phyloP scores from a whole-genome alignment of 2,888 invertebrate species.

The Ceriagrion tenellum region DNA sequence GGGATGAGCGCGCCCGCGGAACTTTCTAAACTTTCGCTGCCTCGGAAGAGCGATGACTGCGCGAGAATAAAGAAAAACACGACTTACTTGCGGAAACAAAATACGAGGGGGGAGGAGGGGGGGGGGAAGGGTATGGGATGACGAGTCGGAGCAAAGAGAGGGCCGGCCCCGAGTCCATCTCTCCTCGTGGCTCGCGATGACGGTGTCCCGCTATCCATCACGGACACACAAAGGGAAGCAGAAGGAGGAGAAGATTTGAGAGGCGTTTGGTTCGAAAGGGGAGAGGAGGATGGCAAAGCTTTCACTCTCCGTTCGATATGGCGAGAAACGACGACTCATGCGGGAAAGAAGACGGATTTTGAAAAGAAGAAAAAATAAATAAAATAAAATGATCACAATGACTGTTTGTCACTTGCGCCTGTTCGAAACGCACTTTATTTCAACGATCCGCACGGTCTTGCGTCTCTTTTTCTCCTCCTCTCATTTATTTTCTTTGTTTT shows the following conservation, averaged over 20 bases:
- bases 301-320: constrained; percentile 36
- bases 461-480: not conserved
- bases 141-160: not conserved
- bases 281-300: not conserved
- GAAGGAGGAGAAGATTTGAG: not conserved
- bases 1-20: not conserved
- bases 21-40: constrained; percentile 63
- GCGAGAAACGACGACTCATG: not conserved
- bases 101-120: not conserved
- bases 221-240: not conserved
- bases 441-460: not conserved
- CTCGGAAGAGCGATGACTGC: constrained; percentile 44
- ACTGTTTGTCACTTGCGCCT: not conserved
- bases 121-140: not conserved
- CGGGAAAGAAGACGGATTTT: not conserved
- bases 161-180: not conserved
- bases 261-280: too few species aligned
- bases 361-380: too few species aligned
- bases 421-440: constrained; percentile 21
- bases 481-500: not conserved
- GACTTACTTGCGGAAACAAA: constrained; percentile 55
- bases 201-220: not conserved
- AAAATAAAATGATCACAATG: not conserved
- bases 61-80: constrained; percentile 48
- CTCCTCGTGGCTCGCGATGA: not conserved